A percentile compares a stretch with the other conserved stretches of the same genome.
These are phyloP conservation scores for Hermetia illucens DNA, from an alignment of 1,140 invertebrate species.

Conservation along the genomic window DNA sequence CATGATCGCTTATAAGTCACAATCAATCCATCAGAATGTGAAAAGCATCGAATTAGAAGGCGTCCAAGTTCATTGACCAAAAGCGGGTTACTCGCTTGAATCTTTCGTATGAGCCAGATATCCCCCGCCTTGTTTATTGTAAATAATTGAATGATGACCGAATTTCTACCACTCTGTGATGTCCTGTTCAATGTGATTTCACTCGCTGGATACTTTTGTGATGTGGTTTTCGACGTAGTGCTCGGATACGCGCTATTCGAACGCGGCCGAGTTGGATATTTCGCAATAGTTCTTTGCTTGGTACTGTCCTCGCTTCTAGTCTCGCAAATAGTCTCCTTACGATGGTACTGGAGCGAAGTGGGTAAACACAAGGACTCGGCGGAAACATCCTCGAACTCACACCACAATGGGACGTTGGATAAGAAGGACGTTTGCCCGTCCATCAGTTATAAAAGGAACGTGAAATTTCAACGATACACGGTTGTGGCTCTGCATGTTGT, in stretches of 20 bases:
- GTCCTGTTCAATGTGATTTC: constrained; percentile 84
- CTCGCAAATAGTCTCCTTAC: constrained; percentile 47
- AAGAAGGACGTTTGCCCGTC: no score
- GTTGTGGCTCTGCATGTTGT: constrained; percentile 55
- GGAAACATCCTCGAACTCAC: no score
- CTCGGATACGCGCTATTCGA: constrained; percentile 68
- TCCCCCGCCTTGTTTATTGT: neutral
- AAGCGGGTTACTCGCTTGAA: neutral
- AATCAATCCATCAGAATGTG: no score
- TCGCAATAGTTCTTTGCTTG: constrained; percentile 48
- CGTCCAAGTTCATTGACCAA: neutral
- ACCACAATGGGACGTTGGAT: no score
- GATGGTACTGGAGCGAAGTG: constrained; percentile 32
- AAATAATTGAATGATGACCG: constrained; percentile 34
- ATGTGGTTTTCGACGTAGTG: constrained; percentile 76
- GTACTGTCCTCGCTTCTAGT: constrained; percentile 55
- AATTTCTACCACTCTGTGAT: constrained; percentile 78
- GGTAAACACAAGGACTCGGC: no score
- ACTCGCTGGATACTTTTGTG: constrained; percentile 80
- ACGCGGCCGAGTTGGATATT: constrained; percentile 40
- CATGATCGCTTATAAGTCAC: no score
- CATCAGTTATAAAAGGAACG: constrained; percentile 4
- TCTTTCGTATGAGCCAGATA: neutral
- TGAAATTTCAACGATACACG: constrained; percentile 1
- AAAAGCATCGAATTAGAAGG: no score